Evolutionary conservation across 2,888 invertebrate species (phyloP).

Genomic region (Ptilodon capucinus): DNA sequence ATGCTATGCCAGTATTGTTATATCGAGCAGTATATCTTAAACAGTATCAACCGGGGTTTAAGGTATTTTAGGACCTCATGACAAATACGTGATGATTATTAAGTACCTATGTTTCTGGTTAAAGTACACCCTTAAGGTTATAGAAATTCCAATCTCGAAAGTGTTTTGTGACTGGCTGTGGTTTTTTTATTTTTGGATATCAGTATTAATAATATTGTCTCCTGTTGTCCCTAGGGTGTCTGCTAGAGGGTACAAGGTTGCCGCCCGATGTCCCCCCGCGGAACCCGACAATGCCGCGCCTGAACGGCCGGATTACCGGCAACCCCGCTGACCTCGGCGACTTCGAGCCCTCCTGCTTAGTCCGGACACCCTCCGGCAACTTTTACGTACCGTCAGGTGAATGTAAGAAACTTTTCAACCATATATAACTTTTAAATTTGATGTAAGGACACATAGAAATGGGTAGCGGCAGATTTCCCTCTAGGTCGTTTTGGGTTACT

Average conservation of each 20-base stretch:
- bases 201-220: neutral
- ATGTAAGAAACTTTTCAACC: constrained; percentile 41
- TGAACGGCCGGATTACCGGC: constrained; percentile 93
- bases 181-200: no score
- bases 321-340: constrained; percentile 90
- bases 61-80: no score
- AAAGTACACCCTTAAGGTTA: no score
- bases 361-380: constrained; percentile 95
- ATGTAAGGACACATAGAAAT: no score
- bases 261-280: constrained; percentile 94
- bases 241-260: constrained; percentile 91
- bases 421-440: neutral
- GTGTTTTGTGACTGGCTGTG: no score
- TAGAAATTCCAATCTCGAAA: no score
- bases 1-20: neutral
- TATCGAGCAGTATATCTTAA: neutral
- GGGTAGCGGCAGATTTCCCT: no score
- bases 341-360: constrained; percentile 95
- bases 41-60: no score
- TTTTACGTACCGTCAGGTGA: constrained; percentile 94
- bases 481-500: no score
- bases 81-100: no score
- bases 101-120: no score
- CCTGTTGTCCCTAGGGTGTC: constrained; percentile 85
- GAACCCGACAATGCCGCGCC: constrained; percentile 94